A percentile compares a stretch with the other conserved stretches of the same genome.
Evolutionary conservation across 2,888 invertebrate genomes (phyloP).

Genomic region (Epistrophe grossulariae): DNA sequence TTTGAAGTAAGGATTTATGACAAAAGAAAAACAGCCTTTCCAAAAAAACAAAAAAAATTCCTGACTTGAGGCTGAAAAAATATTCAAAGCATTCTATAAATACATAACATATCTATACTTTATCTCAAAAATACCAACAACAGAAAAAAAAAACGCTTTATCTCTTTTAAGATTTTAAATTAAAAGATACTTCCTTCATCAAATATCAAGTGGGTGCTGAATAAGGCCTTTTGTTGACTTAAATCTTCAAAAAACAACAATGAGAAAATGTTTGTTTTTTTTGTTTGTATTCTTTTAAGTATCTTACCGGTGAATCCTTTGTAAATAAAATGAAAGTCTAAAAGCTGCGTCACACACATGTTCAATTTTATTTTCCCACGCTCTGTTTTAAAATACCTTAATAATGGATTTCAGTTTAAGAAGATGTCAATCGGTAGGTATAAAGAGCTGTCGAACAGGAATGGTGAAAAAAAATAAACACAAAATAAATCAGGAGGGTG

Average conservation of each 20-base stretch:
- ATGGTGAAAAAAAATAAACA: background rate
- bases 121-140: background rate
- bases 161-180: background rate
- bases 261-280: background rate
- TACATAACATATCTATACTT: background rate
- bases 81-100: background rate
- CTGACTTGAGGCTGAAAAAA: background rate
- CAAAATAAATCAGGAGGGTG: too few species aligned
- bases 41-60: background rate
- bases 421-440: background rate
- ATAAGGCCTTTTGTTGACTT: background rate
- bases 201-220: background rate
- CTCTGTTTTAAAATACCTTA: background rate
- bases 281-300: background rate
- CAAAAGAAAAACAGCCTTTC: too few species aligned
- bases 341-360: slow-evolving; percentile 1
- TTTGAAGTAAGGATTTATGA: too few species aligned
- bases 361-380: background rate
- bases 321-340: background rate
- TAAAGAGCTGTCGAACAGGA: background rate
- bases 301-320: background rate
- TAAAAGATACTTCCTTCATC: background rate
- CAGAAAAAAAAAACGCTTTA: background rate
- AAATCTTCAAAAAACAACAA: slow-evolving; percentile 5
- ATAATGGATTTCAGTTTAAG: background rate